These are phyloP conservation scores for Poeciliopsis paucimaculata DNA, from an alignment of 2,797 vertebrate genomes.

Conservation along the genomic window DNA sequence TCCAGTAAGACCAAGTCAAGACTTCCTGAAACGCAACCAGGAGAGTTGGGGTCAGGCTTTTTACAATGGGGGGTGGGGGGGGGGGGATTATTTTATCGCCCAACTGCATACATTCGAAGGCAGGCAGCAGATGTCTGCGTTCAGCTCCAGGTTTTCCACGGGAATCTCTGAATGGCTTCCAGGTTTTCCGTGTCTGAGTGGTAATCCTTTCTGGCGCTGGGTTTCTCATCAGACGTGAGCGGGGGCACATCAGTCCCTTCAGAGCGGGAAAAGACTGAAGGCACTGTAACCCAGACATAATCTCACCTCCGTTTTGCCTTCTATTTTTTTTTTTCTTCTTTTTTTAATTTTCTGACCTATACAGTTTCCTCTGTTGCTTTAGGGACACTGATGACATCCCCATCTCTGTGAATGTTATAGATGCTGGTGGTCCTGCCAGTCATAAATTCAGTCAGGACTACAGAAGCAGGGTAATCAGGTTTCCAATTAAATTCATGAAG, in stretches of 20 bases:
- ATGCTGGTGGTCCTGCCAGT: slow-evolving; percentile 30
- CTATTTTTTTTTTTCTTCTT: not conserved
- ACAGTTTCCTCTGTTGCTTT: slow-evolving; percentile 38
- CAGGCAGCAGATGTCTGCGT: slow-evolving; percentile 17
- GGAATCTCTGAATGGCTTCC: slow-evolving; percentile 40
- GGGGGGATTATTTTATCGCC: not conserved
- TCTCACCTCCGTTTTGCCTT: slow-evolving; percentile 37
- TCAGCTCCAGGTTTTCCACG: slow-evolving; percentile 43
- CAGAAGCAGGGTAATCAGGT: slow-evolving; percentile 21
- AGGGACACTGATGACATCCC: slow-evolving; percentile 33
- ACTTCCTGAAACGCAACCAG: not conserved
- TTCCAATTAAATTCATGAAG: slow-evolving; percentile 27
- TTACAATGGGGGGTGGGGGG: not conserved
- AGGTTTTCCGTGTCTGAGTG: slow-evolving; percentile 43
- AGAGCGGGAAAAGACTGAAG: slow-evolving; percentile 43
- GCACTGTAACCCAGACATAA: slow-evolving; percentile 50
- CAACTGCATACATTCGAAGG: slow-evolving; percentile 14
- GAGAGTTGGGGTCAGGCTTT: slow-evolving; percentile 1
- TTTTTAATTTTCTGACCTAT: slow-evolving; percentile 6
- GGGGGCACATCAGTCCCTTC: slow-evolving; percentile 43
- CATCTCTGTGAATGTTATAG: slow-evolving; percentile 15
- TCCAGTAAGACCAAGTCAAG: slow-evolving; percentile 1
- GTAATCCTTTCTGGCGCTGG: slow-evolving; percentile 45
- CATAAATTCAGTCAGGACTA: slow-evolving; percentile 41
- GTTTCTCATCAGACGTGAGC: slow-evolving; percentile 60